Evolutionary conservation across 2,888 invertebrate species (phyloP).

Genomic region (Drosophila trichaetosa): DNA sequence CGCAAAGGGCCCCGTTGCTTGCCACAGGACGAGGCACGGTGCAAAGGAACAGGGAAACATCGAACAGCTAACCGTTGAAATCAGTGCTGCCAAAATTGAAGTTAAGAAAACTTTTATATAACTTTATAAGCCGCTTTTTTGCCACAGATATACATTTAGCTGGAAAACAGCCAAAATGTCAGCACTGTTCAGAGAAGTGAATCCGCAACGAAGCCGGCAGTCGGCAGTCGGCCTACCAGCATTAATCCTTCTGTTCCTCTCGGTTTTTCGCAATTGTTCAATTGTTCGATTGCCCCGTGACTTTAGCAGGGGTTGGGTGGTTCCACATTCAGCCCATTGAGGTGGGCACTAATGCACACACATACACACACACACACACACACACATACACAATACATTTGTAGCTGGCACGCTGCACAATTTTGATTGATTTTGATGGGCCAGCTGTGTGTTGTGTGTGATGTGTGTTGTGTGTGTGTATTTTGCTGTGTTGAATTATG

Average conservation of each 20-base stretch:
- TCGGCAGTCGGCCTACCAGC: slow-evolving; percentile 61
- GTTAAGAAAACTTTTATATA: background rate
- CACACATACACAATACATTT: slow-evolving; percentile 24
- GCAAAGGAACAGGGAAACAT: background rate
- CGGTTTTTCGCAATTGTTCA: slow-evolving; percentile 74
- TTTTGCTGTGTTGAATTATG: slow-evolving; percentile 67
- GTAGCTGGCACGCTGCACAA: slow-evolving; percentile 53
- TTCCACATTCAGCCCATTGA: slow-evolving; percentile 30
- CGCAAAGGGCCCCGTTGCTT: slow-evolving; percentile 19
- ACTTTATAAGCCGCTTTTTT: no score
- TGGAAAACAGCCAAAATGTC: background rate
- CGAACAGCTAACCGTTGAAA: slow-evolving; percentile 2
- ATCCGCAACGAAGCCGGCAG: background rate
- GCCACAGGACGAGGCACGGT: slow-evolving; percentile 17
- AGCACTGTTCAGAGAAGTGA: slow-evolving; percentile 5
- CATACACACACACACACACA: background rate
- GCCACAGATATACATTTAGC: background rate
- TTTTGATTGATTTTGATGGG: slow-evolving; percentile 67
- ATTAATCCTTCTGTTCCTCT: slow-evolving; percentile 79
- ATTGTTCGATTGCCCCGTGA: slow-evolving; percentile 61
- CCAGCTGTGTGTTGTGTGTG: slow-evolving; percentile 7
- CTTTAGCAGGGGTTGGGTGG: slow-evolving; percentile 3
- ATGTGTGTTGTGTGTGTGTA: background rate
- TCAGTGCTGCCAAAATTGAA: background rate
- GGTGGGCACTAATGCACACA: slow-evolving; percentile 37